Base-by-base conservation (phyloP, 2,888 invertebrate species). In the Platycnemis pennipes region DNA sequence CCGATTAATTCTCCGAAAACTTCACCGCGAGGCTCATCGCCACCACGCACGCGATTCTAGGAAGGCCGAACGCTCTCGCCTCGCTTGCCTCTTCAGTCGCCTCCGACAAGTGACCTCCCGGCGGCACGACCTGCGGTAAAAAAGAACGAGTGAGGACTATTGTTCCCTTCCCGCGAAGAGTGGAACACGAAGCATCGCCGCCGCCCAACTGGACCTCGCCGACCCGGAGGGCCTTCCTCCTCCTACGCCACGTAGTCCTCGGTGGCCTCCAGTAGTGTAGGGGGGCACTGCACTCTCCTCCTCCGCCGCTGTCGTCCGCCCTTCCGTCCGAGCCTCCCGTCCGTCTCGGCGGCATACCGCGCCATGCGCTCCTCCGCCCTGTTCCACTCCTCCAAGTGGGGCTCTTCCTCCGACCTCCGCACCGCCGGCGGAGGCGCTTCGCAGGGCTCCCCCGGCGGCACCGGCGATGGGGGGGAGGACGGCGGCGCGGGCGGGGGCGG, bases 371-470 rank as follows among this genome's bases (percentile, higher is more conserved):
- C 87, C 44, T 87, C 87, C 22, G 26, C 19, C 87, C 19, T 45
- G 22, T 87, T 44, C 87, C 87, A 45, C 87, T 46, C 45, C 45
- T 46, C 44, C 45, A 95, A 95, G 95, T 95, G 95, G 37, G 96
- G 95, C 37, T 96, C 95, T 44, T 95, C 95, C 94, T 94, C 95
- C 94, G 95, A 96, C 95, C 95, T 96, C 2, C 91, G 91, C 63
- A 42, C 91, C 63, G 42, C 22, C 37, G 88, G 88, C 37, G 46
- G 87, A 94, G 95, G 95, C 88, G 37, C 53, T 91, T 85, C 91
- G 94, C 19, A 88, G 94, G 85, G 94, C 88, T 44, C 94, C 91
- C 86, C 86, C 89, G 94, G 94, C 87, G 91, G 87, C 94, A 94
- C 94, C 85, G 94, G 94, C 37, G 95, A 95, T 94, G 95, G 95